Percentiles rank a stretch among this genome's conserved stretches.
phyloP scores from a whole-genome alignment of 2,797 vertebrate species.

The Eidolon dupreanum region DNA sequence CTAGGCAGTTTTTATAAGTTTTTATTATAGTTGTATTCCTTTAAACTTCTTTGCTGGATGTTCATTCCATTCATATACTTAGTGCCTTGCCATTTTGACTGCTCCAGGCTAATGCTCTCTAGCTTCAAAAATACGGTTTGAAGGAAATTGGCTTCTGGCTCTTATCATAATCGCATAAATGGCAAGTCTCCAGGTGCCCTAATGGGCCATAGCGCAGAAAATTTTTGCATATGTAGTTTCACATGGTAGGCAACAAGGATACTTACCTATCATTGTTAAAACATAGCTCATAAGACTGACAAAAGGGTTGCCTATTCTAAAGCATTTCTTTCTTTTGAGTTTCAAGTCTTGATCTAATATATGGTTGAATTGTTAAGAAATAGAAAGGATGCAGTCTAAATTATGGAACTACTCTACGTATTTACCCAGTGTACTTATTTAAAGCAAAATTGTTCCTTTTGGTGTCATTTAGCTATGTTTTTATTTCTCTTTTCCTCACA shows the following conservation, averaged over 20 bases:
- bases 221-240: slow-evolving; percentile 66
- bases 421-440: neutral
- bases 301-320: neutral
- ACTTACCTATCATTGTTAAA: slow-evolving; percentile 15
- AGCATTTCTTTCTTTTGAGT: neutral
- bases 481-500: neutral
- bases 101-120: slow-evolving; percentile 47
- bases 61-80: slow-evolving; percentile 72
- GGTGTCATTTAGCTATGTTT: neutral
- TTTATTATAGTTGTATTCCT: slow-evolving; percentile 63
- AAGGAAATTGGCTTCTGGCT: slow-evolving; percentile 74
- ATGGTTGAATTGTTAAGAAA: slow-evolving; percentile 30
- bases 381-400: neutral
- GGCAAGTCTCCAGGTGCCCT: slow-evolving; percentile 69
- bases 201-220: slow-evolving; percentile 38
- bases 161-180: slow-evolving; percentile 74
- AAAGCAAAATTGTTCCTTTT: neutral
- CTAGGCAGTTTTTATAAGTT: slow-evolving; percentile 60
- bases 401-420: slow-evolving; percentile 22
- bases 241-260: slow-evolving; percentile 50
- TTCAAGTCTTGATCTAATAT: slow-evolving; percentile 34
- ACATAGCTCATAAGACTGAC: neutral
- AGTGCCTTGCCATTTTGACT: slow-evolving; percentile 73
- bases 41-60: slow-evolving; percentile 62
- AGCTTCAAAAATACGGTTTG: slow-evolving; percentile 72